These are phyloP conservation scores for Ciona savignyi DNA, from an alignment of 23 tunicate genomes.

Conservation along the genomic window DNA sequence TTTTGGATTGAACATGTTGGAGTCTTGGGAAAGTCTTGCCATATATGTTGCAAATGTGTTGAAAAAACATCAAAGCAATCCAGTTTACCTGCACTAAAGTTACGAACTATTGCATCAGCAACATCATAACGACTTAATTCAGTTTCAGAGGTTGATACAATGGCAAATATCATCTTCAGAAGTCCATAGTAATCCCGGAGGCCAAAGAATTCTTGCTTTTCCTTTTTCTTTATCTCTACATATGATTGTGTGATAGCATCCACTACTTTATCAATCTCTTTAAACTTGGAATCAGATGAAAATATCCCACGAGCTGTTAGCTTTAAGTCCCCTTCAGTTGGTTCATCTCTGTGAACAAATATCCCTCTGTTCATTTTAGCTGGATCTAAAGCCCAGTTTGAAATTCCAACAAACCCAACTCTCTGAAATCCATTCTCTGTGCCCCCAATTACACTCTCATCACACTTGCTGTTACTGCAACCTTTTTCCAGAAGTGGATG, in stretches of 20 bases:
- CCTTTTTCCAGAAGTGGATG: slow-evolving; percentile 61
- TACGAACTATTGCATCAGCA: slow-evolving; percentile 30
- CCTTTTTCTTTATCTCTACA: slow-evolving; percentile 33
- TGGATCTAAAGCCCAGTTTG: slow-evolving; percentile 94
- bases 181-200: slow-evolving; percentile 69
- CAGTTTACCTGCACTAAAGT: slow-evolving; percentile 37
- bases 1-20: slow-evolving; percentile 11
- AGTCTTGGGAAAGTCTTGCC: neutral
- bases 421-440: neutral
- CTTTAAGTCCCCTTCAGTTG: slow-evolving; percentile 41
- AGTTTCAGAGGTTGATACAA: slow-evolving; percentile 12
- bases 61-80: slow-evolving; percentile 21
- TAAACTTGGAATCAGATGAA: slow-evolving; percentile 31
- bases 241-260: slow-evolving; percentile 39
- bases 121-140: neutral
- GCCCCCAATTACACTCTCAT: neutral
- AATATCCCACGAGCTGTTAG: slow-evolving; percentile 78
- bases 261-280: slow-evolving; percentile 1
- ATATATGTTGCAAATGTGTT: slow-evolving; percentile 6
- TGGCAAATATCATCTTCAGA: slow-evolving; percentile 54
- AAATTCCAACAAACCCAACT: slow-evolving; percentile 87
- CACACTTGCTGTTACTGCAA: neutral
- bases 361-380: slow-evolving; percentile 93
- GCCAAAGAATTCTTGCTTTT: slow-evolving; percentile 69
- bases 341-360: slow-evolving; percentile 74